Evolutionary conservation across 1,140 invertebrate species (phyloP), one percentile per base, ranked within the genome.

Genomic region (Cyclargus thomasi): DNA sequence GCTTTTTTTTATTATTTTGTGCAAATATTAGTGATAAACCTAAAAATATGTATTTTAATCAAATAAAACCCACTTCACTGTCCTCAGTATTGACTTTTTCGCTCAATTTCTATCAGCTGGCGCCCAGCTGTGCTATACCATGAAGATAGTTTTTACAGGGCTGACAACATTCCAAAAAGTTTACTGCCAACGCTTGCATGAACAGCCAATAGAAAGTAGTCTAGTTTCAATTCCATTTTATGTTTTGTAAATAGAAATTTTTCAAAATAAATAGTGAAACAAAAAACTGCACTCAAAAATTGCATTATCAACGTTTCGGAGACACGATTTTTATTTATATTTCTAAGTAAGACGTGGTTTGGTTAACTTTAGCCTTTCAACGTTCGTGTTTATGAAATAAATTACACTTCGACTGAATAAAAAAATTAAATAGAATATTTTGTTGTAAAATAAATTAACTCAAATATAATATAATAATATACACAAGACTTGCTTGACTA

Each of bases 31-130:
- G 16, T n/a, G 3, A n/a, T 11, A 47, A 20, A n/a, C 17, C 21
- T 55, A 23, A 47, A 47, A 14, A 14, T 47, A 8, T 16, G 11
- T 47, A 47, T 71, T 36, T 70, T 67, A 68, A 63, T 57, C 69
- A 53, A 14, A 53, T 55, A 29, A n/a, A 65, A 21, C 10, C 20
- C 55, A 59, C 55, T 59, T 11, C 18, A 7, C 39, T 47, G 39
- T 47, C 39, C 8, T 47, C 1, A 47, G 18, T 59, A 59, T 80
- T 85, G 81, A 85, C 83, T 86, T 87, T 86, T 82, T 80, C 74
- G 75, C 74, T 79, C 73, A 77, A 81, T 81, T 86, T 77, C 80
- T 84, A 86, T 88, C 88, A 90, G 88, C 88, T 90, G 88, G 81
- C 79, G 76, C 75, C 79, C 88, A 90, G 88, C 88, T 90, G 88